Evolutionary conservation across 37 sponge, comb jelly and placozoan genomes (phyloP).

Genomic region (Beroe forskalii): DNA sequence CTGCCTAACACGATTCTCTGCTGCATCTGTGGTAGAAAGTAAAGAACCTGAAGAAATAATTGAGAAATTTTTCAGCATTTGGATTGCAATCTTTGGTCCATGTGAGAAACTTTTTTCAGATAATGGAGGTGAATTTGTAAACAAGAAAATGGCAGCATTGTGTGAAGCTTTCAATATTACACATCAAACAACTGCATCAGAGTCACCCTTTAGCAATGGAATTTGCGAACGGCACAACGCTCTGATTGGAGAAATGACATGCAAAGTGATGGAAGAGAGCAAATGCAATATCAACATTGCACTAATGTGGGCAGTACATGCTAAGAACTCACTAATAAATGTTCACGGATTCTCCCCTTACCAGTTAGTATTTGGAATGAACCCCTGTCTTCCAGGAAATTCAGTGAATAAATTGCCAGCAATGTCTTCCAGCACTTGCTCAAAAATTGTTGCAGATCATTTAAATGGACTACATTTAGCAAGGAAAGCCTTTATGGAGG

Average conservation of each 20-base stretch:
- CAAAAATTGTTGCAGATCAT: neutral
- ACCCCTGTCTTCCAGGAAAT: neutral
- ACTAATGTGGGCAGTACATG: conserved; percentile 46
- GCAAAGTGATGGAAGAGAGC: neutral
- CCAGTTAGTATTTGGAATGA: conserved; percentile 13
- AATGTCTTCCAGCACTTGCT: neutral
- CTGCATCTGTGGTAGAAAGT: neutral
- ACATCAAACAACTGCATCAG: conserved; percentile 1
- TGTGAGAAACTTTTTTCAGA: neutral
- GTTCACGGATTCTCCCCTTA: conserved; percentile 20
- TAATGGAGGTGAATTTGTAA: conserved; percentile 29
- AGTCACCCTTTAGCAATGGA: conserved; percentile 2
- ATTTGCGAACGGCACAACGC: conserved; percentile 10
- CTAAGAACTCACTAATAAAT: conserved; percentile 16
- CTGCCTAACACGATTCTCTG: conserved; percentile 23
- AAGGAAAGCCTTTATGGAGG: neutral
- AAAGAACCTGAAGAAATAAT: conserved; percentile 17
- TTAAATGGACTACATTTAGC: neutral
- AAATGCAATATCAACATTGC: neutral
- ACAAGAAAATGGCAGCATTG: neutral
- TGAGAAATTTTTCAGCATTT: conserved; percentile 27
- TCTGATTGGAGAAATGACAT: conserved; percentile 40
- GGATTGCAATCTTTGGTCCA: conserved; percentile 10
- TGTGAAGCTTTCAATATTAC: neutral
- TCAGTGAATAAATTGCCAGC: conserved; percentile 14